phyloP scores from a whole-genome alignment of 2,113 vertebrate species.

The Microcebus ravelobensis region DNA sequence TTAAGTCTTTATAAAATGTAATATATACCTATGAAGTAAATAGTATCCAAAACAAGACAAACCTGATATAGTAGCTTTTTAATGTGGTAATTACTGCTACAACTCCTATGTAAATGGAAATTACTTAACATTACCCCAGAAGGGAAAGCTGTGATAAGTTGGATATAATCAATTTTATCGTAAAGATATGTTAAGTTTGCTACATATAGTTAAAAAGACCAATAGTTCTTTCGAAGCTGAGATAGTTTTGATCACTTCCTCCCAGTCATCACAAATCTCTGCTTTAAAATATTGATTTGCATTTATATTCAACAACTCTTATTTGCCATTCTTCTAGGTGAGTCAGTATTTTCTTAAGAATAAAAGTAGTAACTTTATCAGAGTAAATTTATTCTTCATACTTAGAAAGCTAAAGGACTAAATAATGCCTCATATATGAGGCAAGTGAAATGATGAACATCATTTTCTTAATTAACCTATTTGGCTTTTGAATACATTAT shows the following conservation, averaged over 20 bases:
- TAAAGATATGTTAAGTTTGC: not conserved
- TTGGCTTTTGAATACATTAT: not conserved
- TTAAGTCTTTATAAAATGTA: conserved; percentile 51
- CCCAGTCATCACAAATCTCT: not conserved
- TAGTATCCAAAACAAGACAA: conserved; percentile 44
- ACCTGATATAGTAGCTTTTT: conserved; percentile 1
- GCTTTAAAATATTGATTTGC: not conserved
- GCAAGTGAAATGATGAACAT: conserved; percentile 2
- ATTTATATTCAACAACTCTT: not conserved
- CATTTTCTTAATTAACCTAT: conserved; percentile 31
- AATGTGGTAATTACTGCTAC: conserved; percentile 37
- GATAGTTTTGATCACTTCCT: not conserved
- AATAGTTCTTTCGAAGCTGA: not conserved
- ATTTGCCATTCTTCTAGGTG: not conserved
- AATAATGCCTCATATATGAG: not conserved
- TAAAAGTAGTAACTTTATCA: conserved; percentile 1
- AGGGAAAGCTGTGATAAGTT: conserved; percentile 3
- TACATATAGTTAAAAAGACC: not conserved
- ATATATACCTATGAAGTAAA: not conserved
- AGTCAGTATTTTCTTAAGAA: conserved; percentile 34
- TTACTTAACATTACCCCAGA: conserved; percentile 35
- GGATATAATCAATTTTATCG: not conserved
- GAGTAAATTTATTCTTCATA: not conserved
- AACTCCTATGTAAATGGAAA: conserved; percentile 55
- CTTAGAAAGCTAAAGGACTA: not conserved